Percentiles rank a stretch among this genome's conserved stretches.
phyloP scores from a whole-genome alignment of 35 echinoderm and acorn worm genomes.

The Apostichopus californicus region DNA sequence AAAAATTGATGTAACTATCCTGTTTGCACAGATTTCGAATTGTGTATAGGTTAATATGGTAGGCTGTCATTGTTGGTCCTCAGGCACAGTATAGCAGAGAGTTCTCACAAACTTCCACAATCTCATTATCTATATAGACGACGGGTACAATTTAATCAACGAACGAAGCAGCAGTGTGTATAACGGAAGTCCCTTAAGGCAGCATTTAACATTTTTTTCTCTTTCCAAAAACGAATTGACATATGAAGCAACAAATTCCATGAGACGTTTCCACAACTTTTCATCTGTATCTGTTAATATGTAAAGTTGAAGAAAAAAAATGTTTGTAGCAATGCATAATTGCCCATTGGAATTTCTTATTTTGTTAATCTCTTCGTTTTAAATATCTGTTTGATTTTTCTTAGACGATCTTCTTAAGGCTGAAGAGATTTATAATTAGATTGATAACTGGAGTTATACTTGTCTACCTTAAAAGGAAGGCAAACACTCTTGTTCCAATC shows the following conservation, averaged over 20 bases:
- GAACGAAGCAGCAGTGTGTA: slow-evolving; percentile 12
- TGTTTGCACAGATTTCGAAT: slow-evolving; percentile 9
- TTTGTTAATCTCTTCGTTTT: too few relatives aligned
- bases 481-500: too few relatives aligned
- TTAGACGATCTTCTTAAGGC: too few relatives aligned
- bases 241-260: slow-evolving; percentile 22
- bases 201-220: slow-evolving; percentile 16
- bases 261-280: not conserved
- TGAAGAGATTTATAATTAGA: too few relatives aligned
- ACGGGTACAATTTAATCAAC: slow-evolving; percentile 43
- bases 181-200: slow-evolving; percentile 38
- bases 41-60: slow-evolving; percentile 34
- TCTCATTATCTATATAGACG: slow-evolving; percentile 40
- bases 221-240: slow-evolving; percentile 5
- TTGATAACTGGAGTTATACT: too few relatives aligned
- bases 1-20: slow-evolving; percentile 3
- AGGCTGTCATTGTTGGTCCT: not conserved
- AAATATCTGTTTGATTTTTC: too few relatives aligned
- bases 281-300: too few relatives aligned
- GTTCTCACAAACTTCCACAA: slow-evolving; percentile 37
- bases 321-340: too few relatives aligned
- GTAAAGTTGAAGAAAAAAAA: too few relatives aligned
- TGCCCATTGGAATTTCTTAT: too few relatives aligned
- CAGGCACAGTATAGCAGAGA: not conserved
- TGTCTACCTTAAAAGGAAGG: too few relatives aligned